Base-by-base conservation (phyloP, 23 tunicate species). In the Halocynthia roretzi region DNA sequence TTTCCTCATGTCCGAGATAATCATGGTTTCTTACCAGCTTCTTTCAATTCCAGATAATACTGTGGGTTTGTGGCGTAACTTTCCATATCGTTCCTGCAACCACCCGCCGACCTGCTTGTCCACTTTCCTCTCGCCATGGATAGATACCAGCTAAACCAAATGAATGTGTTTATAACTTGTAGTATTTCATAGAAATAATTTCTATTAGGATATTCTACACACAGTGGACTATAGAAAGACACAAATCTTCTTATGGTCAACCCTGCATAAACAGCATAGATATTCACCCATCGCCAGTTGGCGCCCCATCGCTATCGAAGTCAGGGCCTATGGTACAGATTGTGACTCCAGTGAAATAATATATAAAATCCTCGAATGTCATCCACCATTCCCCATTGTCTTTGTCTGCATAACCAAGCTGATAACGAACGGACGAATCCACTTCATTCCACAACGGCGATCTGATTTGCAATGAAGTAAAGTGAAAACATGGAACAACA, bases 321-420 rank as follows among this genome's bases (percentile, higher is more conserved):
- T 91, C 97, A 11, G 97, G 97, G 7, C 97, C 97, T 48, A 91
- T 72, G 14, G 97, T 79, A 68, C 97, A 91, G 50, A 91, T 68
- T 1, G 97, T 91, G 58, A 81, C 83, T 70, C 82, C 91, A 55
- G 62, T 61, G 51, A 81, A 91, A 53, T 85, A 71, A 44, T 66
- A 66, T 17, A 58, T 76, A 57, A 91, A 86, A 77, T 91, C 97
- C 50, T 77, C 77, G 72, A 53, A 91, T 17, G 62, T 31, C 97
- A 91, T 91, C 86, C 83, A 91, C 97, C 97, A 91, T 51, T 91
- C 91, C 0, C 91, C 91, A 48, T 91, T 77, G 66, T 85, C 91
- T 51, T 77, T 67, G 53, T 77, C 82, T n/a, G 79, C 87, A 53
- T 71, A 86, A 21, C 86, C 87, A 67, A 91, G 53, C 6, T 80